Base-by-base conservation (phyloP, 92 coral and sea anemone genomes). In the Pocillopora grandis region DNA sequence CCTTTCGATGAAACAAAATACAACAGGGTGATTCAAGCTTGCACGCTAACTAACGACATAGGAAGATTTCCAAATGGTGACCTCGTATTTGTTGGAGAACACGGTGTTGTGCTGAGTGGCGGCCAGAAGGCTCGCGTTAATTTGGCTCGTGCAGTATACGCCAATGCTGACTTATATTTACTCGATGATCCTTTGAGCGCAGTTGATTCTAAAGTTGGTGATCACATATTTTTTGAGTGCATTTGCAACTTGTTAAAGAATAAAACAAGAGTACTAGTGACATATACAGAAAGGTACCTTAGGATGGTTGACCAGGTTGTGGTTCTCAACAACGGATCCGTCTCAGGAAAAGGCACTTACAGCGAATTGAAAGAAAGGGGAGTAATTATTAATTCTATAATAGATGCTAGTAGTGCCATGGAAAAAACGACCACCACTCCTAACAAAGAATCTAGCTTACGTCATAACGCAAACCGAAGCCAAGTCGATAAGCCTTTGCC, bases 61-160 rank as follows among this genome's bases (percentile, higher is more conserved):
- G 2, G 13, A 17, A 66, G 84, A 13, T 16, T 68, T 68, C 23
- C 84, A 13, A 52, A 80, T 49, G 76, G 84, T 16, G 84, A 80
- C 23, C 66, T 80, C 9, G 14, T 76, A 27, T 66, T 80, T 57
- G 84, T 80, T 68, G 85, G 85, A 58, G 85, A 80, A 37, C 76
- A 37, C 20, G 85, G 85, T 16, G 85, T 57, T 36, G 85, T 58
- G 16, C 58, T 80, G 63, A 80, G 85, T 69, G 85, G 85, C 9
- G 85, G 85, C 10, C 85, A 80, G 85, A 76, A 66, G 37, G 85
- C 85, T 56, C 85, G 85, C 11, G 66, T 80, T 12, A 80, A 35
- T 36, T 66, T 80, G 67, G 85, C 85, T 68, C 85, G 85, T 12
- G 85, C 85, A 58, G 85, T 80, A 57, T 80, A 80, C 37, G 85